These are phyloP conservation scores for Montipora efflorescens DNA, from an alignment of 64 coral and sea anemone species.

Conservation along the genomic window DNA sequence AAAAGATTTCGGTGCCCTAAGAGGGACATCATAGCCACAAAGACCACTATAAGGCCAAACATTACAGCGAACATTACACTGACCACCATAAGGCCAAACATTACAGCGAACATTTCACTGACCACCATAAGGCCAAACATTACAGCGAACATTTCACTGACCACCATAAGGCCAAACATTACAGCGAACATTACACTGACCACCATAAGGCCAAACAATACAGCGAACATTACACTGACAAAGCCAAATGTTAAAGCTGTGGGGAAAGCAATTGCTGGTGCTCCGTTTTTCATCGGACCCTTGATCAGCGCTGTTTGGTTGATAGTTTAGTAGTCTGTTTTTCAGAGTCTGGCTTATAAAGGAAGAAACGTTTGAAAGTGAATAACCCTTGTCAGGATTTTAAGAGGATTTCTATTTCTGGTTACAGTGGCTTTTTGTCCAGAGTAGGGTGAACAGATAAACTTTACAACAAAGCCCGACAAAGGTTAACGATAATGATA, in stretches of 20 bases:
- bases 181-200: background rate
- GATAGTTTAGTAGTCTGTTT: background rate
- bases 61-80: background rate
- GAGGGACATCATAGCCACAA: background rate
- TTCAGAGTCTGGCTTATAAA: too few relatives aligned
- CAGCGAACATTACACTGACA: background rate
- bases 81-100: background rate
- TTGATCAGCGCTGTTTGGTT: background rate
- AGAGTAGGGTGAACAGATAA: too few relatives aligned
- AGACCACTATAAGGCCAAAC: background rate
- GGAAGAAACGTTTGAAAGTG: too few relatives aligned
- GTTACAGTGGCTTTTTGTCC: too few relatives aligned
- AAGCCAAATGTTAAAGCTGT: background rate
- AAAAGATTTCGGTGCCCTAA: background rate
- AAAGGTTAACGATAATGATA: too few relatives aligned
- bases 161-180: background rate
- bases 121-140: background rate
- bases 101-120: background rate
- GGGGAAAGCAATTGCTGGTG: background rate
- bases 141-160: too few relatives aligned
- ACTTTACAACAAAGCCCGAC: too few relatives aligned
- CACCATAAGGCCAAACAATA: background rate
- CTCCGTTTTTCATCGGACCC: background rate
- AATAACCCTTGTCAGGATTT: too few relatives aligned
- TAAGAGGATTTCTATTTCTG: too few relatives aligned